Base-by-base conservation (phyloP, 2,888 invertebrate species). In the Selenia dentaria region DNA sequence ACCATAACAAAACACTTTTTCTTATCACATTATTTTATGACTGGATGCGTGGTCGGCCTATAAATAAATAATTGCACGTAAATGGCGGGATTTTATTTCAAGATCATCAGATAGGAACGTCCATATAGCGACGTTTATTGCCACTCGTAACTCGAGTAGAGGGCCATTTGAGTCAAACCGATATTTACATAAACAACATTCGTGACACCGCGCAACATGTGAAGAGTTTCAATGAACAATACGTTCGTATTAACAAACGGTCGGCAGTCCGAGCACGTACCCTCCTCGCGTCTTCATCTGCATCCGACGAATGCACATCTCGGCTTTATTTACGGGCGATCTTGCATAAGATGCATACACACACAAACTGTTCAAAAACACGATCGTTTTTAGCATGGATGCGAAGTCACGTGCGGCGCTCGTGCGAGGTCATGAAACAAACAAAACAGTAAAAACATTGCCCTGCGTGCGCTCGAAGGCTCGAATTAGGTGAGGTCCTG, bases 401-500 rank as follows among this genome's bases (percentile, higher is more conserved):
- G 37, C 45, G 38, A 40, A 55, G 67, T 71, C 75, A 77, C 74
- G 73, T 70, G 72, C 63, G 65, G 47, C 57, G 61, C 73, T 77
- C 75, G 73, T 74, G 79, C 73, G 70, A 72, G 74, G 69, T 70
- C 70, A 67, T 56, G 68, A 67, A 62, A 69, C 49, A 72, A 79
- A 79, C 70, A 76, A 77, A 79, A 73, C 64, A 74, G 41, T 42
- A 70, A 64, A 67, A 67, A 54, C 50, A 56, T 59, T 62, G 32
- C 2, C 10, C 14, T 38, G 47, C 49, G 42, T 42, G 50, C 48
- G 48, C 45, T 40, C 47, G 35, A 42, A 45, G 53, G 59, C 64
- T 69, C 65, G 74, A 80, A 80, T 84, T 80, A 81, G 79, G 71
- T 71, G 70, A 74, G 74, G 71, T 64, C 64, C 71, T 59, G 79